Evolutionary conservation across 2,113 vertebrate species (phyloP), one percentile per base, ranked within the genome.

Genomic region (Saguinus midas): DNA sequence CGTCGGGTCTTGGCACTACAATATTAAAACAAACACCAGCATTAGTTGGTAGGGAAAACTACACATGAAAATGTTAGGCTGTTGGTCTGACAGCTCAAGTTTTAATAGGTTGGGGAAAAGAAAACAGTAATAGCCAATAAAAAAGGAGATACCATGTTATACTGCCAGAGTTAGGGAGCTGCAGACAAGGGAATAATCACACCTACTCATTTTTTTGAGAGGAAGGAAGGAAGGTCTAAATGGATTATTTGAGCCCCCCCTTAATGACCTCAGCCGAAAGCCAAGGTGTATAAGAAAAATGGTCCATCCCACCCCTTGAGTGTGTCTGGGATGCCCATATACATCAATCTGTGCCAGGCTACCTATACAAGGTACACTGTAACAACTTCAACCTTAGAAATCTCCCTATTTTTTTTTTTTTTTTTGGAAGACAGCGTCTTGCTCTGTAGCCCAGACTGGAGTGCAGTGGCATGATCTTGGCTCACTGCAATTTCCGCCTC

Each of bases 1-100:
- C 99, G 16, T 98, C 99, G 96, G 98, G 82, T 98, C 98, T 98
- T 55, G 98, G 96, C 98, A 98, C 99, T 99, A 98, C 97, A 99
- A 99, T 45, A 98, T 97, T 98, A 98, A 98, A 98, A 98, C 98
- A 98, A 99, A 97, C 98, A 98, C 94, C 94, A 98, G 95, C 82
- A 98, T 99, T 98, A 99, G 98, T 97, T 92, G 98, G 96, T 87
- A 98, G 97, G 97, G 92, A 97, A 98, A 98, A 98, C 95, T 96
- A 85, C 95, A 98, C 88, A 90, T 16, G 84, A 97, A 97, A 98
- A 97, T 25, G 94, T 80, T 97, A 95, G 98, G 98, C 75, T 97
- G 82, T 98, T 97, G 97, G 97, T 94, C 90, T 96, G 96, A 97
- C 85, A 95, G 97, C 96, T 96, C 93, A 97, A 97, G 95, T 88